Evolutionary conservation across 2,113 vertebrate species (phyloP), one percentile per base, ranked within the genome.

Genomic region (rat (Rattus norvegicus)): DNA sequence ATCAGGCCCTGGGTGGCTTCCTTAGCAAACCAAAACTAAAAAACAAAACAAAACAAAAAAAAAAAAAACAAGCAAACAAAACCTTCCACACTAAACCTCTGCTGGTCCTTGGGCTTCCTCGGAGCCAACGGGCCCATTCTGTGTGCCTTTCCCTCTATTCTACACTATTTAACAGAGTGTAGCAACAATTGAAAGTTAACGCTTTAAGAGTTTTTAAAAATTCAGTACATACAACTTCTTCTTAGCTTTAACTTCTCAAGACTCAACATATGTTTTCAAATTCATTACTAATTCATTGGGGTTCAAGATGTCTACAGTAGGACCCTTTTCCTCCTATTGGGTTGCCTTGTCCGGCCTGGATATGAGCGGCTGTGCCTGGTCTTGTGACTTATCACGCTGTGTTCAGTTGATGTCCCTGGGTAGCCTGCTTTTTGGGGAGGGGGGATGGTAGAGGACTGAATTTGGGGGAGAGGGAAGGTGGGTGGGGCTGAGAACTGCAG

Each of bases 161-260:
- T n/a, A n/a, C n/a, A n/a, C n/a, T n/a, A n/a, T 95, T 92, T 56
- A 91, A 86, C 88, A 97, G 95, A 96, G 70, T 69, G 72, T 43
- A 93, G 86, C 61, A 93, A 97, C 13, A 89, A 84, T 6, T 26
- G 36, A 73, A 90, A 92, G 67, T n/a, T 94, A 61, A 61, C 19
- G 16, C 39, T 20, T 88, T 92, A 90, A 76, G 93, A 12, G 52
- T 54, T 54, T 43, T 80, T 91, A 61, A 91, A 79, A 90, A 28
- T 24, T 72, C 6, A 95, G 20, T 63, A 88, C 43, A 84, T 69
- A 93, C 7, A 22, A 39, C 39, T 91, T 52, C 92, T 56, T 88
- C 59, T 93, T 94, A 89, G 77, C 47, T 77, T 83, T 6, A 75
- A 70, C 16, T 77, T 93, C 85, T 93, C 49, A 96, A 96, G 92